These are phyloP conservation scores for Palaemon carinicauda DNA, from an alignment of 1,140 invertebrate genomes.

Conservation along the genomic window DNA sequence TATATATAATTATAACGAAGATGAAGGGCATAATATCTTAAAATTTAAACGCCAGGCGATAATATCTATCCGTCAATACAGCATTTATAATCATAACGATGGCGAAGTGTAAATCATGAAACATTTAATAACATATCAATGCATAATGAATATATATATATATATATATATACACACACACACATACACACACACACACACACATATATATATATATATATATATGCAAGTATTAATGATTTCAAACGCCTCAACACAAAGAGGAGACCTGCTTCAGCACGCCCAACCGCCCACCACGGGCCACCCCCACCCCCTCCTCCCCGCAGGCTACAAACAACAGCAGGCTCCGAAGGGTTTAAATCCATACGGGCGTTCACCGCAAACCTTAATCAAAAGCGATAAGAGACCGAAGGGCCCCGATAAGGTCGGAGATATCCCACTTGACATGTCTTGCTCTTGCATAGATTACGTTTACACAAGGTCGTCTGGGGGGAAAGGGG, in stretches of 20 bases:
- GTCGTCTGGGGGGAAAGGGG: neutral
- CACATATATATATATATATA: too few relatives aligned
- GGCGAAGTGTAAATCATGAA: too few relatives aligned
- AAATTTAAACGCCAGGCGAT: too few relatives aligned
- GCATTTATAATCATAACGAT: too few relatives aligned
- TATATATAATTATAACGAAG: too few relatives aligned
- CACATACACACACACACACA: too few relatives aligned
- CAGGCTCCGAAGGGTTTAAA: neutral
- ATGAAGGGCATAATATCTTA: too few relatives aligned
- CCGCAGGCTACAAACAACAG: neutral
- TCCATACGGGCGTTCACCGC: conserved; percentile 10
- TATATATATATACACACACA: too few relatives aligned
- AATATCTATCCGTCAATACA: too few relatives aligned
- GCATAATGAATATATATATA: too few relatives aligned
- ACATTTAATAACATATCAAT: too few relatives aligned
- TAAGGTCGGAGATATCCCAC: conserved; percentile 4
- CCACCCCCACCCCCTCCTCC: neutral
- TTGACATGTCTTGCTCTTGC: conserved; percentile 34
- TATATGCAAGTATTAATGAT: too few relatives aligned
- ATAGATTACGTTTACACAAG: conserved; percentile 28
- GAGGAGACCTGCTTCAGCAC: neutral
- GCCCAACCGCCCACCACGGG: neutral
- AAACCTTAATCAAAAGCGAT: conserved; percentile 41
- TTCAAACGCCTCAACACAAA: neutral
- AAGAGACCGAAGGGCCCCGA: conserved; percentile 7